Evolutionary conservation across 2,888 invertebrate genomes (phyloP), one percentile per base, ranked within the genome.

Genomic region (Lacanobia wlatinum): DNA sequence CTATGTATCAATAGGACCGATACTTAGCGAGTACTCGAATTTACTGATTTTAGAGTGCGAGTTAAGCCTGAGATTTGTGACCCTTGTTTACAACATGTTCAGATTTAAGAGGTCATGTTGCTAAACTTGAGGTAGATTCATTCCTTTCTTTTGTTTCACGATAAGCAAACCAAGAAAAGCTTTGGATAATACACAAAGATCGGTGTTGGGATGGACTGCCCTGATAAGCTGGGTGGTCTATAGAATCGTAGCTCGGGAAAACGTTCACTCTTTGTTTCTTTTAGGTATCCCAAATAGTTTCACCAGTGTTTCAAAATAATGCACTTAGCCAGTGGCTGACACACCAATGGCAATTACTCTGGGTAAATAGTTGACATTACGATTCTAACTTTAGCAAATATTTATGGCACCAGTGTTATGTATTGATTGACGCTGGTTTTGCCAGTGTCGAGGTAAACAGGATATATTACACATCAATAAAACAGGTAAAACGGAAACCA

Each of bases 1-100:
- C 28, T 48, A 43, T 69, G 23, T 68, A 65, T 55, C 60, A 59
- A 78, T 78, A 73, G 58, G 59, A 21, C 3, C 14, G 50, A 28
- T 34, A 76, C 72, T 71, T 71, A 59, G 52, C 52, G 28, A 53
- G 46, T 58, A 62, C 38, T 71, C 14, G 43, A 71, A 58, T 28
- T 18, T 21, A 58, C 12, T 61, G 56, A 60, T 59, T 72, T 53
- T 60, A 0, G 50, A 61, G 34, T 43, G 34, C 9, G 40, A 34
- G 40, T 16, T n/a, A n/a, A 50, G 21, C 23, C 14, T 70, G 21
- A n/a, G 12, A 62, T 73, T 12, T 48, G 48, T 14, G 56, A 23
- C 18, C 23, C 53, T 53, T 46, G 69, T 53, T 69, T 53, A 10
- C n/a, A n/a, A n/a, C n/a, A n/a, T n/a, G n/a, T n/a, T n/a, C n/a